A percentile compares a stretch with the other conserved stretches of the same genome.
Conservation (phyloP, 2,888 invertebrate genomes). For the Aricia artaxerxes region DNA sequence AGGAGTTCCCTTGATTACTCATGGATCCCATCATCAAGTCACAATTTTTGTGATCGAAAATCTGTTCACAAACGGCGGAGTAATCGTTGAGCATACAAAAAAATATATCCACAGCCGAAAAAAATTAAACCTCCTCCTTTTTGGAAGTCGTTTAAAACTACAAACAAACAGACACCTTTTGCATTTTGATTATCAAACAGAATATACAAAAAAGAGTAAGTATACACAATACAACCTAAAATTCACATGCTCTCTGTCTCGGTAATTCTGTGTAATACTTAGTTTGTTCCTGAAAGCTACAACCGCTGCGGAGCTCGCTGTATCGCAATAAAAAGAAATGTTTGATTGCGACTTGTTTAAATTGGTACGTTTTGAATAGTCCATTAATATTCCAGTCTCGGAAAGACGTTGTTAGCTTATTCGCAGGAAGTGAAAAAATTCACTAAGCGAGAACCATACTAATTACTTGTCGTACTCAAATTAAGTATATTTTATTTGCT, state of each 20-base stretch:
- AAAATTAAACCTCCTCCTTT: too few species aligned
- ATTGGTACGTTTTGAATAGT: conserved; percentile 37
- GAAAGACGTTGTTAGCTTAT: conserved; percentile 38
- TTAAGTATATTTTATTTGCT: neutral
- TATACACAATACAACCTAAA: neutral
- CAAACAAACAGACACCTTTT: too few species aligned
- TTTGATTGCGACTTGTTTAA: conserved; percentile 39
- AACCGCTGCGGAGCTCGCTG: conserved; percentile 24
- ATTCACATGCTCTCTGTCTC: neutral
- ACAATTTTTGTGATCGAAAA: too few species aligned
- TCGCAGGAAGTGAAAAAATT: conserved; percentile 34
- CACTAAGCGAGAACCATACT: conserved; percentile 35
- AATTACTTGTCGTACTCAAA: conserved; percentile 36
- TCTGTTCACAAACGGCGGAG: too few species aligned
- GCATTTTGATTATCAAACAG: neutral
- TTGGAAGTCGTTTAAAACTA: too few species aligned
- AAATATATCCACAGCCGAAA: too few species aligned
- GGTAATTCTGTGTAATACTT: neutral
- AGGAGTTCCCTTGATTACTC: too few species aligned
- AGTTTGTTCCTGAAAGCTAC: neutral
- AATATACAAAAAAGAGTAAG: neutral
- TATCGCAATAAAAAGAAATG: conserved; percentile 39
- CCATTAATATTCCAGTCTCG: conserved; percentile 41
- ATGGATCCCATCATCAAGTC: too few species aligned
- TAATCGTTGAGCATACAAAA: too few species aligned